Conservation (phyloP, 2,797 vertebrate genomes). For the Hafferia zeledoni region DNA sequence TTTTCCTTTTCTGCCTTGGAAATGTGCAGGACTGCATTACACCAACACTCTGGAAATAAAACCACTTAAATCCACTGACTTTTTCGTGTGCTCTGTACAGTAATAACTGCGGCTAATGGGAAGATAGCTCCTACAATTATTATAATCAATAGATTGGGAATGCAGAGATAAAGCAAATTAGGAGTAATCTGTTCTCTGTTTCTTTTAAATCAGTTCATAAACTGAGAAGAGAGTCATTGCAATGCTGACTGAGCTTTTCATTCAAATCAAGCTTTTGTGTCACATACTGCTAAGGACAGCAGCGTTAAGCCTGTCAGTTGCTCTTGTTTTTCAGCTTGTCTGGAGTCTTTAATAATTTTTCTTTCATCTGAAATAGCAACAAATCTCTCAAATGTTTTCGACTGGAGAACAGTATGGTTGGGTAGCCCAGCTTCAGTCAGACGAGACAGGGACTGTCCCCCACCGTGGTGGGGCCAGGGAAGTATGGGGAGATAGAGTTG, state of each 20-base stretch:
- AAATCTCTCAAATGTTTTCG: not conserved
- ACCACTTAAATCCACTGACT: not conserved
- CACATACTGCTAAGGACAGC: not conserved
- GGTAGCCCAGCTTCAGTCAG: fast-evolving
- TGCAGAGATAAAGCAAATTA: slow-evolving; percentile 39
- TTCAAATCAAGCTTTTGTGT: not conserved
- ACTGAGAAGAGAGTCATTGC: not conserved
- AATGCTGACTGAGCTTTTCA: not conserved
- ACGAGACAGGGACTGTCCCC: not conserved
- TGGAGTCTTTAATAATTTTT: not conserved
- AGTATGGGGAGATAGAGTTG: not conserved
- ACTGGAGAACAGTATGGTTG: not conserved
- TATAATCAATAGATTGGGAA: slow-evolving; percentile 39
- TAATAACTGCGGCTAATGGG: slow-evolving; percentile 14
- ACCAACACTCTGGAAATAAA: not conserved
- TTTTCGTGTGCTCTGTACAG: not conserved
- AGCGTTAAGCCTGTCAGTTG: not conserved
- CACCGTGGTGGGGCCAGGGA: not conserved
- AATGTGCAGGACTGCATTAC: not conserved
- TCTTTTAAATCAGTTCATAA: not conserved
- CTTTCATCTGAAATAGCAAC: not conserved
- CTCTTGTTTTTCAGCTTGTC: not conserved
- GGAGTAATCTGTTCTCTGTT: not conserved
- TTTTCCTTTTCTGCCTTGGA: not conserved
- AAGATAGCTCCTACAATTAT: slow-evolving; percentile 35